These are phyloP conservation scores for Actinemys pallida DNA, from an alignment of 2,113 vertebrate species.

Conservation along the genomic window DNA sequence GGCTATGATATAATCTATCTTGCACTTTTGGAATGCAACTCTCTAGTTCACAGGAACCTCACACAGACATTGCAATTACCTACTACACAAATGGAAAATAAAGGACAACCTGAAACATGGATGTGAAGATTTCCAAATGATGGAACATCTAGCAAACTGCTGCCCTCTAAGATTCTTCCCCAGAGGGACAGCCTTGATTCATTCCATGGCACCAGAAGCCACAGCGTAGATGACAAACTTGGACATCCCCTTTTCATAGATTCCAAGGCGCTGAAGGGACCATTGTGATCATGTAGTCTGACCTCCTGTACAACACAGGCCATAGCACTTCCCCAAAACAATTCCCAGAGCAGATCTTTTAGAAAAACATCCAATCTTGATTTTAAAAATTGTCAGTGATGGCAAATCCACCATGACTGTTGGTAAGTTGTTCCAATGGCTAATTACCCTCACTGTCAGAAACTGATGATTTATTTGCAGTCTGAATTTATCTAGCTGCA, in stretches of 20 bases:
- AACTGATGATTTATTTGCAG: too few relatives aligned
- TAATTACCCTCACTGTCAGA: too few relatives aligned
- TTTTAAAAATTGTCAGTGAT: too few relatives aligned
- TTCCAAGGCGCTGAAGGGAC: neutral
- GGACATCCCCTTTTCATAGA: neutral
- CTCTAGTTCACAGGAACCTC: conserved; percentile 18
- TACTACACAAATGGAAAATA: neutral
- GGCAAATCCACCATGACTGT: too few relatives aligned
- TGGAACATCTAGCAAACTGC: neutral
- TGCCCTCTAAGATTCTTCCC: too few relatives aligned
- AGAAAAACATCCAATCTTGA: too few relatives aligned
- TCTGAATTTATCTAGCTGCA: too few relatives aligned
- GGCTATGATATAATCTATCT: conserved; percentile 10
- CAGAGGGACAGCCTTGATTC: too few relatives aligned
- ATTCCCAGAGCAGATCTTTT: too few relatives aligned
- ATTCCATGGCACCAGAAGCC: too few relatives aligned
- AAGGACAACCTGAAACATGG: neutral
- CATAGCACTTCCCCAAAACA: neutral
- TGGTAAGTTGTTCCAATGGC: too few relatives aligned
- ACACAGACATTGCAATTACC: neutral
- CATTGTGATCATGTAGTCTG: neutral
- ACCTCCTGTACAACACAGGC: neutral
- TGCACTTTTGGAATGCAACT: conserved; percentile 57
- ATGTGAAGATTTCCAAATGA: neutral
- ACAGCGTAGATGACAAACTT: neutral